phyloP scores from a whole-genome alignment of 2,797 vertebrate genomes.

The Odontamblyopus lacepedii region DNA sequence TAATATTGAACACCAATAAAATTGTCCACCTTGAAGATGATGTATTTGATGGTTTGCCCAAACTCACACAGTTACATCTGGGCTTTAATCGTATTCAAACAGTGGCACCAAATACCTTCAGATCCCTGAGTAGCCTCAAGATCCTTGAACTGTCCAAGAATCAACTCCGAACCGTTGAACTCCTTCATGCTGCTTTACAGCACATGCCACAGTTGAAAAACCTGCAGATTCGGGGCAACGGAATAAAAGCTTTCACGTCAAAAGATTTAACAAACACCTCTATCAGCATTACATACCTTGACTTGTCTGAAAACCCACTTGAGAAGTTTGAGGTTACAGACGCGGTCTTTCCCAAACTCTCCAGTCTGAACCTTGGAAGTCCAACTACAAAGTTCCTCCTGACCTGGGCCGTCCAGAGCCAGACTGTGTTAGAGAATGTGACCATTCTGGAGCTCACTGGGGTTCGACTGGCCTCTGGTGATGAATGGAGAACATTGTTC shows the following conservation, averaged over 20 bases:
- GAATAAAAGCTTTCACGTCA: constrained; percentile 54
- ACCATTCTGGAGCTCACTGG: constrained; percentile 60
- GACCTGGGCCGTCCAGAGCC: constrained; percentile 45
- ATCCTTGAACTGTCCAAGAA: constrained; percentile 67
- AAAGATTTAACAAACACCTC: constrained; percentile 60
- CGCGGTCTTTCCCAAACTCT: constrained; percentile 66
- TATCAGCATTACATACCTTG: constrained; percentile 38
- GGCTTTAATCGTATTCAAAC: constrained; percentile 43
- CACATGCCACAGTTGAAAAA: constrained; percentile 49
- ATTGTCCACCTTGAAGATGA: constrained; percentile 42
- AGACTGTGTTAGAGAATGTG: constrained; percentile 57
- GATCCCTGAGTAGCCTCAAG: constrained; percentile 47
- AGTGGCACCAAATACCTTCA: constrained; percentile 53
- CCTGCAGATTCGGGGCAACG: constrained; percentile 43
- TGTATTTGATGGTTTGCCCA: constrained; percentile 64
- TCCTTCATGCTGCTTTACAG: constrained; percentile 42
- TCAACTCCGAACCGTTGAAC: constrained; percentile 32
- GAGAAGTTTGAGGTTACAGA: constrained; percentile 48
- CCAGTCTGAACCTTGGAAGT: constrained; percentile 49
- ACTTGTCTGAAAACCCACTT: constrained; percentile 65
- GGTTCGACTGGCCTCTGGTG: constrained; percentile 36
- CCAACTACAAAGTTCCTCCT: constrained; percentile 17
- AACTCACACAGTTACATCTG: constrained; percentile 59
- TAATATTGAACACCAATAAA: constrained; percentile 67
- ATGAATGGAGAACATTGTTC: constrained; percentile 39